Conservation (phyloP, 2,797 vertebrate genomes). For the Austrolebias charrua region DNA sequence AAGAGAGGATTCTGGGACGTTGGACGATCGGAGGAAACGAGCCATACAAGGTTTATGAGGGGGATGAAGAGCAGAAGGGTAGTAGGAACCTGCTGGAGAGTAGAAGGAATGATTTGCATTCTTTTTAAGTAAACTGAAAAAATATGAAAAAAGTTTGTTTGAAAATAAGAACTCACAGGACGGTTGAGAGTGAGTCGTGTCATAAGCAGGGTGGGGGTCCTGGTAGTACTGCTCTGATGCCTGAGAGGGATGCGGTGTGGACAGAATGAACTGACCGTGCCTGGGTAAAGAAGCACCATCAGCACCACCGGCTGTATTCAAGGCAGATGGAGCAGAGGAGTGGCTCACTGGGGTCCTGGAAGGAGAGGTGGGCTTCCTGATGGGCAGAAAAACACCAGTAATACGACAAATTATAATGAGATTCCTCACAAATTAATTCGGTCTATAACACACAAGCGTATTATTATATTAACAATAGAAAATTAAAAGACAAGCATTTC, state of each 20-base stretch:
- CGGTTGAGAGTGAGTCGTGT: conserved; percentile 84
- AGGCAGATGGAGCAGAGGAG: conserved; percentile 80
- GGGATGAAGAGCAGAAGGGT: conserved; percentile 81
- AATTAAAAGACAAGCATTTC: too few relatives aligned
- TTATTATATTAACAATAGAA: too few relatives aligned
- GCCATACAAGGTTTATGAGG: conserved; percentile 85
- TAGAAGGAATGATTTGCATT: conserved; percentile 8
- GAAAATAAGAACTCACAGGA: conserved; percentile 77
- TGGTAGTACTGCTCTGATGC: conserved; percentile 90
- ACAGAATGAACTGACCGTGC: conserved; percentile 83
- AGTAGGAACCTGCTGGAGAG: conserved; percentile 82
- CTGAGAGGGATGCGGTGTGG: conserved; percentile 83
- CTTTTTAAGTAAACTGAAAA: background rate
- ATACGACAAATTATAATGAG: conserved; percentile 5
- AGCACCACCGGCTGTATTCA: conserved; percentile 76
- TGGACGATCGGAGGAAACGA: conserved; percentile 89
- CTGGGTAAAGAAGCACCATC: conserved; percentile 82
- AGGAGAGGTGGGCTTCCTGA: conserved; percentile 86
- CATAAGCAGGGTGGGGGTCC: conserved; percentile 85
- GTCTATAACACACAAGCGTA: too few relatives aligned
- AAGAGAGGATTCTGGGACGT: conserved; percentile 88
- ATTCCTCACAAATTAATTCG: background rate
- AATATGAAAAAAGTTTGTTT: background rate
- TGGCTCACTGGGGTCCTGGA: conserved; percentile 88
- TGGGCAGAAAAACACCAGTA: conserved; percentile 10